Evolutionary conservation across 1,140 invertebrate species (phyloP), one percentile per base, ranked within the genome.

Genomic region (Lethocerus indicus): DNA sequence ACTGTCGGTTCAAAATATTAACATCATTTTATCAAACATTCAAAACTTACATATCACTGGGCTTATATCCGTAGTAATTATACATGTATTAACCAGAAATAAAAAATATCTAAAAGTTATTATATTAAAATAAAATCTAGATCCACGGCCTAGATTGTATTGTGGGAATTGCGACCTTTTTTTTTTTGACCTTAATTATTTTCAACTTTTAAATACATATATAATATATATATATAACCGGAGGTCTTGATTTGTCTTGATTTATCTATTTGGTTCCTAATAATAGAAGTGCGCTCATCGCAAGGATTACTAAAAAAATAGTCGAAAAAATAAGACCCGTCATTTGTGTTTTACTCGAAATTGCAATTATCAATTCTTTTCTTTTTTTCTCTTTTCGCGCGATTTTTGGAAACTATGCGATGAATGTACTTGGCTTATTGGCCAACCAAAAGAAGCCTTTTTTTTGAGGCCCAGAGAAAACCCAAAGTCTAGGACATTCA

Each of bases 31-130:
- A 39, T 39, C 32, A 51, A 51, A 51, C 50, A 51, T 51, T 40
- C 50, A 51, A 46, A 50, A 50, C 21, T n/a, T 47, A 35, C 41
- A 40, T 50, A 52, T 53, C 55, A 56, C 51, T 50, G 51, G 51
- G 50, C 39, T 53, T 47, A 50, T 43, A 28, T 28, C 29, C 27
- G 21, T 51, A 25, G 42, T 40, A 35, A 6, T 29, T 46, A 51
- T 52, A 42, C 36, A 54, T 44, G 40, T 52, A 50, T 46, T 35
- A 39, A 47, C 35, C 45, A 47, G 49, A 46, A 39, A 47, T 47
- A 51, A 54, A 47, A 49, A 25, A 47, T 44, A 40, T 16, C 40
- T 46, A 54, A 32, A 40, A 25, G 35, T 28, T 28, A 40, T 50
- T 41, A 50, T 45, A 37, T 52, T 45, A 52, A 40, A 53, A 50